Base-by-base conservation (phyloP, 2,888 invertebrate genomes). In the Sycophila texana region DNA sequence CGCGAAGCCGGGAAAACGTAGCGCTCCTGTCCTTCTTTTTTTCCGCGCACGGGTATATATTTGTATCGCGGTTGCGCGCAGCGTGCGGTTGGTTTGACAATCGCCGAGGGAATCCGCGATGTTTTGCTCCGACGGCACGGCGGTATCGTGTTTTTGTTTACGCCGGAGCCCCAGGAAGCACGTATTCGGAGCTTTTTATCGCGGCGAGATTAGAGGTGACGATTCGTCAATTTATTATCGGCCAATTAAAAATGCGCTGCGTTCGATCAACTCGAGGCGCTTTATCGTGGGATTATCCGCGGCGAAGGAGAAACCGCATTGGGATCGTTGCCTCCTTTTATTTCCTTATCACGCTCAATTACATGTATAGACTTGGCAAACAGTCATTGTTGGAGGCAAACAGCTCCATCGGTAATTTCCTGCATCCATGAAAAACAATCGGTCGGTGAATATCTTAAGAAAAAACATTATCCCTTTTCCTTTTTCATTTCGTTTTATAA, bases 111-210 rank as follows among this genome's bases (percentile, higher is more conserved):
- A 22, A 14, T 13, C 13, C 26, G 14, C 53, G 22, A 13, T 60
- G 71, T 77, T 65, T 60, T 60, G 30, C 57, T 57, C 22, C 7
- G 12, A 20, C 18, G 26, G 55, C 63, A 51, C 51, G 47, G 22
- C 51, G 58, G 71, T 58, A 71, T 49, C 39, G 51, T 26, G 65
- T 65, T 77, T 65, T 77, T 77, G 66, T 77, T 77, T 77, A 51
- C 53, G 47, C 58, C 18, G 22, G 63, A 13, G 20, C 7, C 67
- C 58, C 66, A 47, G 58, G 65, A 77, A 72, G 51, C 51, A 66
- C 71, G 66, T 57, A 60, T 66, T 72, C 39, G 39, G 39, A 12
- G 14, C 26, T 20, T 65, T 63, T 78, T 70, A 74, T 74, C 78
- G 65, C 49, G 39, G 47, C 12, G 53, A 30, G n/a, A 30, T 30